Evolutionary conservation across 2,888 invertebrate genomes (phyloP).

Genomic region (Lepidocyrtinus sp.): DNA sequence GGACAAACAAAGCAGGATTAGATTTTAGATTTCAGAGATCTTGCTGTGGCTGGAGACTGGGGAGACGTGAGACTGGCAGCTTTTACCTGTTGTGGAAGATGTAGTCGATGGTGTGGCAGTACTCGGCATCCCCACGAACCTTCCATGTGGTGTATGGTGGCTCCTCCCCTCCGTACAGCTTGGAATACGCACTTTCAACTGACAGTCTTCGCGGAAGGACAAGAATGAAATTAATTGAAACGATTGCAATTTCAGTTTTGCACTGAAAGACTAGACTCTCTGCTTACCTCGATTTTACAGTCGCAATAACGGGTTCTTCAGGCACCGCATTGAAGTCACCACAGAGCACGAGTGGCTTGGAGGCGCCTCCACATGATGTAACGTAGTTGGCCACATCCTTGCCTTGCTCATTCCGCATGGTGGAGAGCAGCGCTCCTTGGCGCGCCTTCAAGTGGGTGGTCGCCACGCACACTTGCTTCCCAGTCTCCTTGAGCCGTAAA

Average conservation of each 20-base stretch:
- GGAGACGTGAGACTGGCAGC: too few species aligned
- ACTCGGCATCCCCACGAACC: conserved; percentile 80
- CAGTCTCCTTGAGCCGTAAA: conserved; percentile 76
- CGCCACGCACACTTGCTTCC: conserved; percentile 78
- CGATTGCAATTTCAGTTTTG: neutral
- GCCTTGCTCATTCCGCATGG: conserved; percentile 81
- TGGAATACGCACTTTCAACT: conserved; percentile 72
- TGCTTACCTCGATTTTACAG: conserved; percentile 73
- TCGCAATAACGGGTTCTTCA: conserved; percentile 79
- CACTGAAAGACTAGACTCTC: neutral
- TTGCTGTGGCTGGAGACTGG: too few species aligned
- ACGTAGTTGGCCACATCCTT: conserved; percentile 74
- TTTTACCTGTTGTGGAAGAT: conserved; percentile 78
- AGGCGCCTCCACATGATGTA: conserved; percentile 69
- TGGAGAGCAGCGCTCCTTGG: conserved; percentile 79
- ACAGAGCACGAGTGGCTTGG: conserved; percentile 78
- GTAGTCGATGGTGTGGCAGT: conserved; percentile 84
- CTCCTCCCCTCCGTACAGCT: conserved; percentile 74
- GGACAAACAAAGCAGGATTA: too few species aligned
- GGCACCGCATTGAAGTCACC: conserved; percentile 87
- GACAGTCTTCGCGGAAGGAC: conserved; percentile 59
- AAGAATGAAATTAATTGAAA: conserved; percentile 20
- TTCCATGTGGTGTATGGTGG: conserved; percentile 86
- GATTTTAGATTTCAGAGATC: too few species aligned
- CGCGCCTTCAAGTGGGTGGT: conserved; percentile 85